Evolutionary conservation across 1,140 invertebrate species (phyloP), one percentile per base, ranked within the genome.

Genomic region (Amyelois transitella): DNA sequence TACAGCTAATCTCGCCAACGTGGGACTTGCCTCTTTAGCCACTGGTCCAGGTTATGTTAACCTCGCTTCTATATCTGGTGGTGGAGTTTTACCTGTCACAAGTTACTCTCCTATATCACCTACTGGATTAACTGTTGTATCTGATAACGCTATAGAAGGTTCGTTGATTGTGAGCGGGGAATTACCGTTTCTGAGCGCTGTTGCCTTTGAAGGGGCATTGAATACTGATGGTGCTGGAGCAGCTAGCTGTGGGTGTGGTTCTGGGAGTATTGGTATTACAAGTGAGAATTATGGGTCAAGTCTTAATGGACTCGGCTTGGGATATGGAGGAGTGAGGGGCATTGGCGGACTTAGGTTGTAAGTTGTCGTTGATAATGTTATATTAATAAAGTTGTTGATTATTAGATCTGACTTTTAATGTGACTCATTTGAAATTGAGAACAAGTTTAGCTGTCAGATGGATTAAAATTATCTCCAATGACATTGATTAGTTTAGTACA

Each of bases 61-160:
- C 18, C 3, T 20, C 18, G 38, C 51, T 18, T 19, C 51, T 25
- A 12, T 38, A 10, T 44, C 51, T 1, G 10, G 18, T 6, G 17
- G 51, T 12, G 51, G 43, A n/a, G 10, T 19, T 18, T 14, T 75
- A 8, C 48, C 61, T 20, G 58, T 72, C 17, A 52, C 64, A n/a
- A 72, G 68, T 49, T 58, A 54, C 22, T 75, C 72, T 5, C 60
- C 70, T 6, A 57, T 72, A n/a, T 57, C 66, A 10, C 73, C 76
- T 2, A 61, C 47, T 45, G 75, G 73, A 14, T 32, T 79, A 12
- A 55, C 72, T 4, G 62, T 79, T 0, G 22, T 49, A 0, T 72
- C 73, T 1, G 69, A 76, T 25, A 74, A 76, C 43, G 49, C 53
- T 7, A 68, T 73, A 6, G 62, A 68, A 57, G 75, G 75, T 18